A percentile compares a stretch with the other conserved stretches of the same genome.
Evolutionary conservation across 2,797 vertebrate species (phyloP).

Genomic region (Arnoldichthys spilopterus): DNA sequence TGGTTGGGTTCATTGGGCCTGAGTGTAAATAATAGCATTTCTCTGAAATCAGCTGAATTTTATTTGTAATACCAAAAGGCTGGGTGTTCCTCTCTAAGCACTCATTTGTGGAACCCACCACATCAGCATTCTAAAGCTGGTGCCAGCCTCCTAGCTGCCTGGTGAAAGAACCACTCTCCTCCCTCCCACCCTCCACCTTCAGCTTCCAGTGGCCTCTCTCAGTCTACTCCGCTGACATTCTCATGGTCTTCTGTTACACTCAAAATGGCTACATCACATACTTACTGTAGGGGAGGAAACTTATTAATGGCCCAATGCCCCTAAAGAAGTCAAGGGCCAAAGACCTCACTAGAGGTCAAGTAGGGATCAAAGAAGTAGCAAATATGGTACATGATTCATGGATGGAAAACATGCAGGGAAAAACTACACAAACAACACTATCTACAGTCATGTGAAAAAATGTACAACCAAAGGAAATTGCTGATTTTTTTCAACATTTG

Average conservation of each 20-base stretch:
- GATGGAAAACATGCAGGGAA: neutral
- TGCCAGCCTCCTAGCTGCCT: slow-evolving; percentile 23
- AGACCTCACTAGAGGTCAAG: neutral
- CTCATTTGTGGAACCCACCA: slow-evolving; percentile 30
- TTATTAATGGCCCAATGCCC: neutral
- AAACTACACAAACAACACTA: neutral
- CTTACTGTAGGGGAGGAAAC: neutral
- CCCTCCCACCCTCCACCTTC: neutral
- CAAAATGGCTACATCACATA: neutral
- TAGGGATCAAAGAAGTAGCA: neutral
- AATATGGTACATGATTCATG: neutral
- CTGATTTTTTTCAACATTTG: too few relatives aligned
- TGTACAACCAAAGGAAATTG: too few relatives aligned
- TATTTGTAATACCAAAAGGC: slow-evolving; percentile 38
- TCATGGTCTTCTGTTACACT: slow-evolving; percentile 23
- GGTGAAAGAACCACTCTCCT: neutral
- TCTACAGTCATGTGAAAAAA: too few relatives aligned
- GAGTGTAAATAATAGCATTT: slow-evolving; percentile 42
- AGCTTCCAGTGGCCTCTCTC: slow-evolving; percentile 1
- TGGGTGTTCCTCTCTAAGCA: slow-evolving; percentile 24
- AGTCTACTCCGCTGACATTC: slow-evolving; percentile 6
- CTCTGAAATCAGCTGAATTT: slow-evolving; percentile 28
- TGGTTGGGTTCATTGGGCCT: slow-evolving; percentile 6
- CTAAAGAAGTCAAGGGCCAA: neutral
- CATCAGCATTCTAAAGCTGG: slow-evolving; percentile 4